Evolutionary conservation across 1,140 invertebrate species (phyloP).

Genomic region (Nymphalis io): DNA sequence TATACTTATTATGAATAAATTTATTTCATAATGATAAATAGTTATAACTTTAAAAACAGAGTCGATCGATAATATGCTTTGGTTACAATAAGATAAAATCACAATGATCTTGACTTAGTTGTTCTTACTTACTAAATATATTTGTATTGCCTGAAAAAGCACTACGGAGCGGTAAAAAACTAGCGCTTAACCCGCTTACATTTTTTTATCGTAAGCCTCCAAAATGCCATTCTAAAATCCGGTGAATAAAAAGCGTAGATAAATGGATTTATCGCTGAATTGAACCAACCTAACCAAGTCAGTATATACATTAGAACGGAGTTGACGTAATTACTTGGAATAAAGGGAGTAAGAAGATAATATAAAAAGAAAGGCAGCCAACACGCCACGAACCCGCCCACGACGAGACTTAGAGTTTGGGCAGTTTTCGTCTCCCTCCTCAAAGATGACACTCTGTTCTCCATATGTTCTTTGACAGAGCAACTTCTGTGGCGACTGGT

Average conservation of each 20-base stretch:
- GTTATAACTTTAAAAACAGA: too few relatives aligned
- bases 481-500: conserved; percentile 64
- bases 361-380: conserved; percentile 86
- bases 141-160: not conserved
- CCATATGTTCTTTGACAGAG: conserved; percentile 69
- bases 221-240: conserved; percentile 92
- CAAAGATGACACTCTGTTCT: conserved; percentile 83
- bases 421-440: conserved; percentile 92
- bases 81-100: too few relatives aligned
- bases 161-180: not conserved
- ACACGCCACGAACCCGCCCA: conserved; percentile 94
- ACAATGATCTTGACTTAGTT: too few relatives aligned
- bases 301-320: conserved; percentile 88
- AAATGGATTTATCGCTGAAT: conserved; percentile 93
- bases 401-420: conserved; percentile 94
- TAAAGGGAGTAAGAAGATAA: conserved; percentile 90
- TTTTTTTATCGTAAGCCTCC: conserved; percentile 86
- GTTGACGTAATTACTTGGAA: conserved; percentile 80
- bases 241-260: conserved; percentile 94
- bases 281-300: conserved; percentile 96
- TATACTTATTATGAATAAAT: too few relatives aligned
- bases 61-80: too few relatives aligned
- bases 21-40: too few relatives aligned
- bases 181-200: conserved; percentile 52
- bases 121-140: too few relatives aligned